Conservation (phyloP, 2,113 vertebrate species). For the Cercocebus atys region DNA sequence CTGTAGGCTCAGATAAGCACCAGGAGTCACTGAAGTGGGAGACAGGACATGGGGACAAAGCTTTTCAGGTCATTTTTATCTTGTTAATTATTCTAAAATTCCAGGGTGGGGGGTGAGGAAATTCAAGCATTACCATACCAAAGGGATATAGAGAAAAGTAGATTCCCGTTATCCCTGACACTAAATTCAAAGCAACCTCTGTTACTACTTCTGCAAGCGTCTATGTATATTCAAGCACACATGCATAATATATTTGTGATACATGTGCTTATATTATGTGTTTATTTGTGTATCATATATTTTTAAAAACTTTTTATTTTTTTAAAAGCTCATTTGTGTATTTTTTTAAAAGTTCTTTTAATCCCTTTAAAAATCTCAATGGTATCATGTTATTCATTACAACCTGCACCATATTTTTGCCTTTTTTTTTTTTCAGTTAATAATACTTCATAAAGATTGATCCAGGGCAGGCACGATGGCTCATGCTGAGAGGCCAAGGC, state of each 20-base stretch:
- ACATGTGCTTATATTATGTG: background rate
- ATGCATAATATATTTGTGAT: background rate
- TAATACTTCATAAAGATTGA: background rate
- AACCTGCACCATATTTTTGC: background rate
- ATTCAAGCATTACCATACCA: background rate
- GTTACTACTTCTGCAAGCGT: background rate
- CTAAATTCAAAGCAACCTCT: constrained; percentile 6
- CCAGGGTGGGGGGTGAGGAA: background rate
- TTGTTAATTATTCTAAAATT: constrained; percentile 41
- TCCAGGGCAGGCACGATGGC: too few relatives aligned
- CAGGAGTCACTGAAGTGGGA: background rate
- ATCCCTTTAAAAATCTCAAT: background rate
- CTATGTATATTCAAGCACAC: background rate
- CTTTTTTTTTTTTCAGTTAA: constrained; percentile 17
- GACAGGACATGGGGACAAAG: background rate
- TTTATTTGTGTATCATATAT: background rate
- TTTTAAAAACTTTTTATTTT: background rate
- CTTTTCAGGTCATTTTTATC: background rate
- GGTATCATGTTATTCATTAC: background rate
- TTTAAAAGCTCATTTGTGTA: background rate
- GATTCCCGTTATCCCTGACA: background rate
- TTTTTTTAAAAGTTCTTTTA: background rate
- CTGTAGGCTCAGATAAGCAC: background rate
- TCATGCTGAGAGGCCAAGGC: too few relatives aligned
- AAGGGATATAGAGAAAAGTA: background rate